phyloP scores from a whole-genome alignment of 2,113 vertebrate genomes.

The Furnarius figulus region DNA sequence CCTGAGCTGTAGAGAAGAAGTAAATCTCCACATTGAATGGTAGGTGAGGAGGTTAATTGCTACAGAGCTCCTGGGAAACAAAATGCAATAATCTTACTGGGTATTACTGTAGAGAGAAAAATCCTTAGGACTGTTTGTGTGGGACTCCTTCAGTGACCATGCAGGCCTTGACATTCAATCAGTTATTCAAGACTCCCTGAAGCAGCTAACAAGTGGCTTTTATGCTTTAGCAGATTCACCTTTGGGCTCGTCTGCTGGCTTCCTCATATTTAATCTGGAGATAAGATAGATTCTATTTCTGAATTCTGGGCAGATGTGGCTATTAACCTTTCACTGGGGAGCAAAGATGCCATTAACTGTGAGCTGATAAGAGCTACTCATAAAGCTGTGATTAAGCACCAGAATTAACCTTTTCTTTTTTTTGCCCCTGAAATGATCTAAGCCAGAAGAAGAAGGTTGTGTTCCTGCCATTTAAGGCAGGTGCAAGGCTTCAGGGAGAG shows the following conservation, averaged over 20 bases:
- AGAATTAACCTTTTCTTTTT: background rate
- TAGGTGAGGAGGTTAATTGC: background rate
- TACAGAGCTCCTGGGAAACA: background rate
- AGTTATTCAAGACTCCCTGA: background rate
- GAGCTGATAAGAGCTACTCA: slow-evolving; percentile 29
- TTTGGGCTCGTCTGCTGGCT: slow-evolving; percentile 35
- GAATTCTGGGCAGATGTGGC: background rate
- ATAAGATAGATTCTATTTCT: slow-evolving; percentile 1
- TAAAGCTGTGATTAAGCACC: slow-evolving; percentile 31
- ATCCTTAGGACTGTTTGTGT: background rate
- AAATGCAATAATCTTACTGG: background rate
- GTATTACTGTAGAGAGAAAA: background rate
- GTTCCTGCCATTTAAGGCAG: background rate
- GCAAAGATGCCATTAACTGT: slow-evolving; percentile 34
- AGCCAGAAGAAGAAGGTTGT: background rate
- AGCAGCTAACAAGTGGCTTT: slow-evolving; percentile 6
- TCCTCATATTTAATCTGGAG: background rate
- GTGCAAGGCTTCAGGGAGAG: background rate
- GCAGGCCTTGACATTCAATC: background rate
- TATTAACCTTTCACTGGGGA: slow-evolving; percentile 49
- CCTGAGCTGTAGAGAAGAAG: background rate
- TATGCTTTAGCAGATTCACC: slow-evolving; percentile 17
- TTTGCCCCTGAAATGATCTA: background rate
- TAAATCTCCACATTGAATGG: background rate
- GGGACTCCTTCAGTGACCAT: background rate